These are phyloP conservation scores for Pangasius djambal DNA, from an alignment of 2,797 vertebrate genomes.

Conservation along the genomic window DNA sequence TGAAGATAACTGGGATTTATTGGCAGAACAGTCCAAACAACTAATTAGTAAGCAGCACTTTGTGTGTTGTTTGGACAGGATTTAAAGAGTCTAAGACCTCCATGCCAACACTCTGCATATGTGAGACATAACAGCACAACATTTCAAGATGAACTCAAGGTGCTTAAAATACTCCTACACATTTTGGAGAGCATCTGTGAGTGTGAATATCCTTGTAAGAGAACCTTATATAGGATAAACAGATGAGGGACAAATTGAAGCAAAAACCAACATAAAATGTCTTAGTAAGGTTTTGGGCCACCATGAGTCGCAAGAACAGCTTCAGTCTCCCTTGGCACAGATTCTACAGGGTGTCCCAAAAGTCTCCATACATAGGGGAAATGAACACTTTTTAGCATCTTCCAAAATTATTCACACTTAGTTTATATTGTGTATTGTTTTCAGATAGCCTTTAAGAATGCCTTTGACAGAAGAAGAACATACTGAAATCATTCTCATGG, in stretches of 20 bases:
- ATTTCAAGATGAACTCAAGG: conserved; percentile 52
- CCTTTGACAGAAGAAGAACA: too few relatives aligned
- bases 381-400: too few relatives aligned
- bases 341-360: neutral
- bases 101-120: conserved; percentile 26
- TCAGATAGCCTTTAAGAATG: too few relatives aligned
- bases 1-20: conserved; percentile 77
- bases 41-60: conserved; percentile 71
- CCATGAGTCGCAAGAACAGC: neutral
- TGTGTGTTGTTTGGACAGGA: conserved; percentile 73
- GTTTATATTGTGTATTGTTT: too few relatives aligned
- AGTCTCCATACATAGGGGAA: too few relatives aligned
- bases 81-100: conserved; percentile 63
- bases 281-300: neutral
- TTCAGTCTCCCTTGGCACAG: neutral
- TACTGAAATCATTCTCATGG: too few relatives aligned
- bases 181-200: neutral
- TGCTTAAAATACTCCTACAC: neutral
- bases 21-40: conserved; percentile 70
- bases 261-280: neutral
- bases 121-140: conserved; percentile 45
- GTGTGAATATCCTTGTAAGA: neutral
- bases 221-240: neutral
- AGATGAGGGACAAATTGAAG: neutral
- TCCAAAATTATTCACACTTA: too few relatives aligned